Evolutionary conservation across 2,113 vertebrate genomes (phyloP), one percentile per base, ranked within the genome.

Genomic region (Vireo altiloquus): DNA sequence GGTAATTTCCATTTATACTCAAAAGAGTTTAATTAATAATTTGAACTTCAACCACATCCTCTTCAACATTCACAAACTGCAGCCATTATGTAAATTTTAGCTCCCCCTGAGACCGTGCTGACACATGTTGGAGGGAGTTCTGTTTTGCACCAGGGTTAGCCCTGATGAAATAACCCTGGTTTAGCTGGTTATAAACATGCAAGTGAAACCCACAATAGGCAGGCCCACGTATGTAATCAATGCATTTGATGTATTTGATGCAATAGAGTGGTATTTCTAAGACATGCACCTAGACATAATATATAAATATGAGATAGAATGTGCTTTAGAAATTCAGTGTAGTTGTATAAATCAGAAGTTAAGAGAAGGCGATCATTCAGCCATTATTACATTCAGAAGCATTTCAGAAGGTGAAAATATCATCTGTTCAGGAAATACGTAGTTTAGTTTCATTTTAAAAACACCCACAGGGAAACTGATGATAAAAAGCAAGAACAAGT

Each of bases 81-180:
- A 79, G 44, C 14, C 31, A 30, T 40, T 85, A 87, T 25, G 18
- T 39, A 82, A 84, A 85, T 82, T 49, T 59, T 20, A 77, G 24
- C 13, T 20, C n/a, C 25, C 7, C 8, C 3, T 21, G 44, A 64
- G 44, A 76, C 31, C 0, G 0, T 25, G 39, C 21, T 0, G 0
- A 60, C 11, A 13, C 35, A 7, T 2, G 27, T 52, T 61, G 44
- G 35, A 93, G 15, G 7, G 22, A 93, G 31, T 7, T 17, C 13
- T 33, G 7, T 44, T 89, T 74, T 66, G 39, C 52, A 50, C 16
- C 4, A 20, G 15, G 16, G 10, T 52, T 79, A 85, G 53, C 27
- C 22, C 24, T 64, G 65, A 63, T 54, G 23, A 78, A 81, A 64
- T 0, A 92, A 10, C 15, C 50, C 49, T 47, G 61, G 16, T 13